phyloP scores from a whole-genome alignment of 2,888 invertebrate genomes.

The Tetheella fluctuosa region DNA sequence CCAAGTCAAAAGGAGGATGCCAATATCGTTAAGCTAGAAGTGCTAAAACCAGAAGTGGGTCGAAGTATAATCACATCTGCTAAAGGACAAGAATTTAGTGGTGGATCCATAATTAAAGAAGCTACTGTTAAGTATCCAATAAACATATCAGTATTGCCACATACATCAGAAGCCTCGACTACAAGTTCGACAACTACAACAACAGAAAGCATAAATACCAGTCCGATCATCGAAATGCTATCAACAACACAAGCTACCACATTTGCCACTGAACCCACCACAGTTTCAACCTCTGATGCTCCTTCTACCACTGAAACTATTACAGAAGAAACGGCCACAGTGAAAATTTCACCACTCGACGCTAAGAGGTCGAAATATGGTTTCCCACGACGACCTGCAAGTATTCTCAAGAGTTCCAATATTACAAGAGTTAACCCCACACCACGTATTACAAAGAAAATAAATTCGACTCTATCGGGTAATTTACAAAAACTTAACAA shows the following conservation, averaged over 20 bases:
- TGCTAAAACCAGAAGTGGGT: slow-evolving; percentile 62
- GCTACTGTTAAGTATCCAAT: slow-evolving; percentile 56
- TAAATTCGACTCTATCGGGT: slow-evolving; percentile 51
- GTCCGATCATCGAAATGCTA: slow-evolving; percentile 45
- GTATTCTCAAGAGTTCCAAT: slow-evolving; percentile 62
- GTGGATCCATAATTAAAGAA: slow-evolving; percentile 55
- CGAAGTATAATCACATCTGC: slow-evolving; percentile 68
- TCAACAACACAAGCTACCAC: slow-evolving; percentile 36
- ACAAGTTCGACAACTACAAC: slow-evolving; percentile 34
- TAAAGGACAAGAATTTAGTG: slow-evolving; percentile 71
- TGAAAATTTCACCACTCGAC: slow-evolving; percentile 59
- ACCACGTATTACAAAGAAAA: slow-evolving; percentile 55
- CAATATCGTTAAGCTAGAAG: slow-evolving; percentile 63
- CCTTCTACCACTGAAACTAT: slow-evolving; percentile 53
- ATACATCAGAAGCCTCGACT: slow-evolving; percentile 23
- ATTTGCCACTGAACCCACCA: slow-evolving; percentile 48
- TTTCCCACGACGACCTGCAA: slow-evolving; percentile 66
- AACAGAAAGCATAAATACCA: slow-evolving; percentile 31
- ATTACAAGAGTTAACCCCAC: slow-evolving; percentile 51
- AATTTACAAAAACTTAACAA: slow-evolving; percentile 66
- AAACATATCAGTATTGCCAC: slow-evolving; percentile 54
- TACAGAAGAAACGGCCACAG: slow-evolving; percentile 63
- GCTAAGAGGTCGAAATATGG: slow-evolving; percentile 70
- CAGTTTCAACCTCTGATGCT: slow-evolving; percentile 33
- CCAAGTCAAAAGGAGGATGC: slow-evolving; percentile 60